Base-by-base conservation (phyloP, 2,888 invertebrate genomes). In the Cephus pygmeus region DNA sequence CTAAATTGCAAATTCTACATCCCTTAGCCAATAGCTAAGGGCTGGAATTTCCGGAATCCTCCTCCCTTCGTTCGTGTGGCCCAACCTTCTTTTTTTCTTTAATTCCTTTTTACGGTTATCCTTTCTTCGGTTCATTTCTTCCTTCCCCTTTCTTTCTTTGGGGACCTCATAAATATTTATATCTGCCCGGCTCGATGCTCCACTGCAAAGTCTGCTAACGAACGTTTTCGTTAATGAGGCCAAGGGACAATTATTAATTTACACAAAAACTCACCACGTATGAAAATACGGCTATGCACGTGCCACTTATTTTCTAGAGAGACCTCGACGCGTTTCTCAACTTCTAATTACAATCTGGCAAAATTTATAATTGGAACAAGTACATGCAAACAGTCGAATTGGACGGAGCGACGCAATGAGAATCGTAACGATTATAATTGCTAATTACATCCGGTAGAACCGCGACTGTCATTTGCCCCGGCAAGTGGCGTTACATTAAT, bases 321-420 rank as follows among this genome's bases (percentile, higher is more conserved):
- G 40, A 56, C 40, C 15, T 6, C 23, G 40, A 56, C 40, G 9
- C 40, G 40, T 56, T 56, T 56, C 71, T 4, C 33, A 71, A 71
- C 71, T 71, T 71, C 71, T 71, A 71, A 71, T 71, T 71, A 33
- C 71, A 71, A 71, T 71, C 71, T 23, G 23, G 71, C n/a, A 15
- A 71, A 71, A 71, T 71, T 71, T 71, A 71, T 71, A 71, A 71
- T 71, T 71, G 40, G 40, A 56, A 56, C 9, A 56, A 56, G 23
- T 23, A 56, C 40, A 56, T 9, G 40, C 4, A 56, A 56, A 56
- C 40, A 56, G 40, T 56, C 23, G 23, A 23, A 56, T 56, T 23
- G 71, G 31, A 33, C 71, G 71, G 31, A 71, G 30, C 71, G 12
- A n/a, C 15, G 33, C 31, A 71, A 71, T 71, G 30, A 71, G 31